Percentiles rank a stretch among this genome's conserved stretches.
phyloP scores from a whole-genome alignment of 2,888 invertebrate genomes.

The Cyrtodaria siliqua region DNA sequence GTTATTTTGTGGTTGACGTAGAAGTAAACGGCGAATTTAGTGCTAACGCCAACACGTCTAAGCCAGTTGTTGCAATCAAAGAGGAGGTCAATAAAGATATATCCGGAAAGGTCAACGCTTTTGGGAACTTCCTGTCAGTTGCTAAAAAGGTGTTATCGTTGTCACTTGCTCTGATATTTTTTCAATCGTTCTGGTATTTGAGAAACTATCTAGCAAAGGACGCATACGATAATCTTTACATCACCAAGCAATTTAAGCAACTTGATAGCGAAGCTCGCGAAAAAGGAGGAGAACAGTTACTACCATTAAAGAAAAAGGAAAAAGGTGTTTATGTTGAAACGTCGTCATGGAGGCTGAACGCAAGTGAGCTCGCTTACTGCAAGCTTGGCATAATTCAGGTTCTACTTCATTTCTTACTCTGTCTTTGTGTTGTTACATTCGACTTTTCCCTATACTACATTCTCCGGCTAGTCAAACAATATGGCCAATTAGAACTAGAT shows the following conservation, averaged over 20 bases:
- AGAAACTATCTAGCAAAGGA: neutral
- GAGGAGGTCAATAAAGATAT: neutral
- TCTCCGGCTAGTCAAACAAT: neutral
- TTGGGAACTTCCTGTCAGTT: neutral
- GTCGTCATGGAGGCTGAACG: neutral
- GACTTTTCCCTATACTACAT: neutral
- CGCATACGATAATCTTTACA: neutral
- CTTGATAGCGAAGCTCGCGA: neutral
- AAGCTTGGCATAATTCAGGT: neutral
- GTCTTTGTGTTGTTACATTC: neutral
- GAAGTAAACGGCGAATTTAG: slow-evolving; percentile 29
- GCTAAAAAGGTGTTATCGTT: neutral
- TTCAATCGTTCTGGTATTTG: neutral
- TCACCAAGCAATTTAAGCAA: neutral
- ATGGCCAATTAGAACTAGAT: neutral
- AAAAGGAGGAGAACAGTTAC: neutral
- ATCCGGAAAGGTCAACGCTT: neutral
- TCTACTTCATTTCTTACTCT: neutral
- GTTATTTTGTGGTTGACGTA: slow-evolving; percentile 57
- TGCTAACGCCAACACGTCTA: slow-evolving; percentile 4
- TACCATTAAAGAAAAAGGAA: neutral
- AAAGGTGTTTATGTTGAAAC: neutral
- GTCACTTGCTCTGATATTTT: neutral
- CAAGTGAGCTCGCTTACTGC: neutral
- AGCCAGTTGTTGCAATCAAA: neutral